Percentiles rank a stretch among this genome's conserved stretches.
These are phyloP conservation scores for Rhogogaster chlorosoma DNA, from an alignment of 2,888 invertebrate species.

Conservation along the genomic window DNA sequence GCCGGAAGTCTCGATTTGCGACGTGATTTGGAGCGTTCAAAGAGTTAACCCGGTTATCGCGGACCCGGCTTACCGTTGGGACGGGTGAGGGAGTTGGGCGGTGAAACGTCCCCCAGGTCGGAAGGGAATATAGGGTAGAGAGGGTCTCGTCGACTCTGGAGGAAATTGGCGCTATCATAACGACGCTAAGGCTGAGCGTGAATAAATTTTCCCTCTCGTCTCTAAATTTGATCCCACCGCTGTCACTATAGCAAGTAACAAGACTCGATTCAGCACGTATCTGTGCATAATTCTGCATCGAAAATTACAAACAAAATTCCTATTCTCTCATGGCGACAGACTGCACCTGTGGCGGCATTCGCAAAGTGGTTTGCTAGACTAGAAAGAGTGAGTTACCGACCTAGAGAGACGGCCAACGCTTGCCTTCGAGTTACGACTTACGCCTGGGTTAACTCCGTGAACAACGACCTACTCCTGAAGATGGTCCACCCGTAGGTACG, in stretches of 20 bases:
- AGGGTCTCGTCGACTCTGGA: constrained; percentile 8
- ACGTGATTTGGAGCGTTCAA: constrained; percentile 42
- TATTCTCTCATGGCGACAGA: background rate
- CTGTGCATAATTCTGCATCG: background rate
- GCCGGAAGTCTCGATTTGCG: constrained; percentile 44
- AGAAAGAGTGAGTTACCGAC: constrained; percentile 9
- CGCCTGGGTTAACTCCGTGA: constrained; percentile 25
- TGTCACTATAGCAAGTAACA: constrained; percentile 8
- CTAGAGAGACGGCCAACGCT: background rate
- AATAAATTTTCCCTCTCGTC: constrained; percentile 34
- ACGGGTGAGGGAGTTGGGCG: background rate
- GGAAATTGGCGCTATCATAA: constrained; percentile 41
- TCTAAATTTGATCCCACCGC: constrained; percentile 13
- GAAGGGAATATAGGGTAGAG: constrained; percentile 20
- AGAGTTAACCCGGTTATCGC: constrained; percentile 37
- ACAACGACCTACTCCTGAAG: constrained; percentile 17
- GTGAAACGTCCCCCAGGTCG: background rate
- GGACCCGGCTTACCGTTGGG: constrained; percentile 19
- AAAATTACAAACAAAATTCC: background rate
- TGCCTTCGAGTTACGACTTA: constrained; percentile 39
- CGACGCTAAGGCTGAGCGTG: background rate
- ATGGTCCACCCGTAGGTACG: constrained; percentile 8
- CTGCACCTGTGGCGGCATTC: constrained; percentile 27
- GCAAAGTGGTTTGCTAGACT: constrained; percentile 15
- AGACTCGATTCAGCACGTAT: background rate